Evolutionary conservation across 2,888 invertebrate species (phyloP), one percentile per base, ranked within the genome.

Genomic region (Cryptophagus acutangulus): DNA sequence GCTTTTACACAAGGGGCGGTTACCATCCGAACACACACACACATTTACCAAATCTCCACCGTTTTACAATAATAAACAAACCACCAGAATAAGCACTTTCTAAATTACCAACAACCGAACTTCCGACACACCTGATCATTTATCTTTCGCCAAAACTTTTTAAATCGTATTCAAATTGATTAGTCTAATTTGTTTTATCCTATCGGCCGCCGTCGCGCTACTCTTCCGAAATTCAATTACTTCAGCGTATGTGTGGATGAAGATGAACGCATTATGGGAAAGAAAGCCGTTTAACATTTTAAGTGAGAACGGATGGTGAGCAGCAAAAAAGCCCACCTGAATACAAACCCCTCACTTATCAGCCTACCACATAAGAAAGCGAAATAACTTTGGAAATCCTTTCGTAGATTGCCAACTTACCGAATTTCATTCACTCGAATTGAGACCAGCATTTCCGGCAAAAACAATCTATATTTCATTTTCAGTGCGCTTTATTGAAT

Each of bases 381-480:
- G 48, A 57, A 52, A 56, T 56, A 55, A 54, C 51, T 56, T 54
- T 49, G 48, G 51, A 56, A 57, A 59, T 58, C 57, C 58, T 45
- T 48, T 43, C 45, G 38, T 43, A 42, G 48, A 54, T 54, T 55
- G 55, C 46, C 49, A 50, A 52, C 51, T 47, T 49, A 48, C 46
- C 40, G 49, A 54, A 56, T 57, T 56, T 49, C 52, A 50, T 49
- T 54, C 52, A 45, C 44, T 47, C 34, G 51, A 49, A 52, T 51
- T 49, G 50, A 46, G 45, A 16, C 45, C 45, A 43, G 48, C 50
- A 52, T 52, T 52, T 53, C 52, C 47, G 46, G 51, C 55, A 31
- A 57, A 58, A 58, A 57, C 57, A 56, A 55, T 58, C 56, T 56
- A 61, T 61, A 60, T 59, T 59, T 61, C 57, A 60, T 59, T 55